phyloP scores from a whole-genome alignment of 2,888 invertebrate genomes.

The Erpobdella octoculata region DNA sequence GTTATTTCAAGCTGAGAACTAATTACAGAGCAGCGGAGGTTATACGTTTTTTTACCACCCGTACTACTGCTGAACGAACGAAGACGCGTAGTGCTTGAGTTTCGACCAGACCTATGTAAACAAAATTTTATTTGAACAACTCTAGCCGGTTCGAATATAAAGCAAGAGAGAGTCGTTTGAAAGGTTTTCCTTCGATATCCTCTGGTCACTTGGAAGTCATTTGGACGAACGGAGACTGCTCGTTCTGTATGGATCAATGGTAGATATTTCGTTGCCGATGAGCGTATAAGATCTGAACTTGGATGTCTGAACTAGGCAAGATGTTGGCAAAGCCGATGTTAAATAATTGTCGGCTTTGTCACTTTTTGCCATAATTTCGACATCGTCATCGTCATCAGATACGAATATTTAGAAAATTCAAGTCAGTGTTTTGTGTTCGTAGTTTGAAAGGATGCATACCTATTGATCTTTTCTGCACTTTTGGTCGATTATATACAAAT shows the following conservation, averaged over 20 bases:
- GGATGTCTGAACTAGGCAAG: constrained; percentile 30
- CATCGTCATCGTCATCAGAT: not conserved
- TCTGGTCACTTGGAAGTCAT: too few species aligned
- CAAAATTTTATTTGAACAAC: constrained; percentile 11
- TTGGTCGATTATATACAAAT: too few species aligned
- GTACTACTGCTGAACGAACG: not conserved
- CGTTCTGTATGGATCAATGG: too few species aligned
- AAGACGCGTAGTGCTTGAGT: not conserved
- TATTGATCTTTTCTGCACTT: too few species aligned
- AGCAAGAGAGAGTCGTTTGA: not conserved
- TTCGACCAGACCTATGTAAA: constrained; percentile 1
- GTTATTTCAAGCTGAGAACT: too few species aligned
- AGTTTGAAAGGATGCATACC: not conserved
- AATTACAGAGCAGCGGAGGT: too few species aligned
- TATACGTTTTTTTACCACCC: too few species aligned
- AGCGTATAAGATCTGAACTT: too few species aligned
- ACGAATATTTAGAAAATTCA: not conserved
- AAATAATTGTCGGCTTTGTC: constrained; percentile 25
- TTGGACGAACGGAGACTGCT: too few species aligned
- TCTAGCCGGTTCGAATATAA: constrained; percentile 6
- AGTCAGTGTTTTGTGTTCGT: not conserved
- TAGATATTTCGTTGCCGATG: too few species aligned
- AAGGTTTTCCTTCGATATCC: too few species aligned
- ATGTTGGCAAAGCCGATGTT: constrained; percentile 34
- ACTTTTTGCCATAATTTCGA: constrained; percentile 26